These are phyloP conservation scores for Mionectes olivaceus DNA, from an alignment of 2,797 vertebrate species.

Conservation along the genomic window DNA sequence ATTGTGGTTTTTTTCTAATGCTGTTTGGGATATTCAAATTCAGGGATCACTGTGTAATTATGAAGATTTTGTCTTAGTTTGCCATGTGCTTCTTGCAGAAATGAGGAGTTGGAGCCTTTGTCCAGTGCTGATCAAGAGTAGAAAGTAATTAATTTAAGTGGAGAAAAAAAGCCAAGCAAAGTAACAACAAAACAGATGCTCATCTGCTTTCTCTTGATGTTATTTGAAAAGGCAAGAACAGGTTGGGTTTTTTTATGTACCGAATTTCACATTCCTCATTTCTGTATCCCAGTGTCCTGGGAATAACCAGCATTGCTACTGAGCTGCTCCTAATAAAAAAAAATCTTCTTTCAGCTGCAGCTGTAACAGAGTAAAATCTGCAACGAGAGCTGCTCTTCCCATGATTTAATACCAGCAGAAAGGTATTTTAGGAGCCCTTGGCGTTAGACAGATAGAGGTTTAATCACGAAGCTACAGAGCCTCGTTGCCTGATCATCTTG, in stretches of 20 bases:
- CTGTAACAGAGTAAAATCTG: background rate
- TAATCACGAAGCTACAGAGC: background rate
- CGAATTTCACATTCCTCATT: constrained; percentile 18
- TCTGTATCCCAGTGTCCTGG: background rate
- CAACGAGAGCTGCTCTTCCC: background rate
- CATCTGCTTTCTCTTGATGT: background rate
- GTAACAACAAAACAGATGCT: background rate
- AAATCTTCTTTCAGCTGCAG: background rate
- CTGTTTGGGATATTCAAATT: background rate
- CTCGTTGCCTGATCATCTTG: background rate
- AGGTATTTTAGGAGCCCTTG: background rate
- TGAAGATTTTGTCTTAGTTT: background rate
- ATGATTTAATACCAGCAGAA: background rate
- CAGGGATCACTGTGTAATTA: background rate
- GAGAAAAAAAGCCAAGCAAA: rapidly evolving
- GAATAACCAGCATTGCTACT: constrained; percentile 10
- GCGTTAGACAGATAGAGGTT: background rate
- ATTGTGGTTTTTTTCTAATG: background rate
- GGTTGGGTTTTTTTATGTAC: background rate
- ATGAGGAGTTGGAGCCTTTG: background rate
- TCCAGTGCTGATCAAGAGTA: background rate
- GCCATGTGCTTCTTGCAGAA: background rate
- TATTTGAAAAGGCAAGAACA: background rate
- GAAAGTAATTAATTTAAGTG: background rate
- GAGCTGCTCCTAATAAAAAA: background rate